Evolutionary conservation across 2,888 invertebrate genomes (phyloP), one percentile per base, ranked within the genome.

Genomic region (Euphydryas editha): DNA sequence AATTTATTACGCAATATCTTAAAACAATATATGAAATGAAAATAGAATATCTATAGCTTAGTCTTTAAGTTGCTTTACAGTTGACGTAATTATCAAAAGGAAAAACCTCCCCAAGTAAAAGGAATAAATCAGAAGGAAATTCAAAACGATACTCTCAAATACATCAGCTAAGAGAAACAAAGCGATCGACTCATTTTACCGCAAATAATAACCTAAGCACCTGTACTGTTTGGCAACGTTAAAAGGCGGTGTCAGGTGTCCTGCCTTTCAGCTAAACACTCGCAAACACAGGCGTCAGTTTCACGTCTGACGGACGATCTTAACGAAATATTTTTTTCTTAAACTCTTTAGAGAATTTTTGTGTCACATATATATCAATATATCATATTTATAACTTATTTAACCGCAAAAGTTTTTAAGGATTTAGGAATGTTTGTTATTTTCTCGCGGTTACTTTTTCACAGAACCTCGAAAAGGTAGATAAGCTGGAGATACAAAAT

Each of bases 201-300:
- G 44, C 62, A 63, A 63, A 60, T 60, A 56, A 67, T 68, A 68
- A 64, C 54, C 64, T 70, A 78, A 80, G 77, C 79, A 81, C 79
- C 78, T 80, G 77, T 75, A 72, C 67, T 72, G 73, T 80, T 79
- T 79, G 77, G 75, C 68, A 59, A 63, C 72, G 76, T 72, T 76
- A 76, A 76, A 75, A 75, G 78, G 75, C 75, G 72, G 72, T 75
- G 68, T 75, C 74, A 68, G 62, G 68, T 72, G 62, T 57, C 68
- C 20, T 42, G 49, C 58, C 54, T 64, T 39, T 42, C 46, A 54
- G 55, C 47, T 51, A 21, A 56, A 64, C 64, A 51, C 56, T 47
- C 11, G 65, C 30, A 59, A 61, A 58, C 36, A 59, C 46, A 18
- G 46, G 64, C 63, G 64, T 69, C 63, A n/a, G 61, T 69, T 68